These are phyloP conservation scores for Epistrophe eligans DNA, from an alignment of 2,888 invertebrate genomes.

Conservation along the genomic window DNA sequence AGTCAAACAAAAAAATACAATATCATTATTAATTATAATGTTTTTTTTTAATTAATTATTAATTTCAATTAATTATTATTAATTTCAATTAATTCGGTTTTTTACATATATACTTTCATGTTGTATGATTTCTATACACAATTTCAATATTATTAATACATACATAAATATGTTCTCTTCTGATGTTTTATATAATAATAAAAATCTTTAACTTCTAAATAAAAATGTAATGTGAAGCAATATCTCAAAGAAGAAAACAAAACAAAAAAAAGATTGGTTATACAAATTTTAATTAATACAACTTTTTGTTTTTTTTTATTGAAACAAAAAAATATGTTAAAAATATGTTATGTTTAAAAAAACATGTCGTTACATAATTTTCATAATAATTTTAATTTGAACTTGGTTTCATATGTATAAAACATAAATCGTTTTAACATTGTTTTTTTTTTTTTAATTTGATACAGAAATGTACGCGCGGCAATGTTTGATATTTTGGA, in stretches of 20 bases:
- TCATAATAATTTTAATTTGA: conserved; percentile 62
- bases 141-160: conserved; percentile 19
- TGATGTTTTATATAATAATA: conserved; percentile 38
- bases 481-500: background rate
- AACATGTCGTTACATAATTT: conserved; percentile 6
- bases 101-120: conserved; percentile 45
- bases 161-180: conserved; percentile 11
- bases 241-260: background rate
- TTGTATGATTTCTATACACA: conserved; percentile 56
- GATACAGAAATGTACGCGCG: conserved; percentile 26
- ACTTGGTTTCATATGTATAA: conserved; percentile 46
- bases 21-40: conserved; percentile 26
- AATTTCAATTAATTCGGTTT: conserved; percentile 28
- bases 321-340: conserved; percentile 13
- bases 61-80: background rate
- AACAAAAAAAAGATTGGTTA: conserved; percentile 19
- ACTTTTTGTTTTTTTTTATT: background rate
- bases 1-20: conserved; percentile 47
- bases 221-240: conserved; percentile 25
- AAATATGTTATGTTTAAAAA: conserved; percentile 15
- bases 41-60: no score
- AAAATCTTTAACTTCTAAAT: conserved; percentile 41
- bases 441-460: background rate
- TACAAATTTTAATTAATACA: conserved; percentile 6
- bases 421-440: conserved; percentile 1